These are phyloP conservation scores for Corvus hawaiiensis DNA, from an alignment of 2,113 vertebrate species.

Conservation along the genomic window DNA sequence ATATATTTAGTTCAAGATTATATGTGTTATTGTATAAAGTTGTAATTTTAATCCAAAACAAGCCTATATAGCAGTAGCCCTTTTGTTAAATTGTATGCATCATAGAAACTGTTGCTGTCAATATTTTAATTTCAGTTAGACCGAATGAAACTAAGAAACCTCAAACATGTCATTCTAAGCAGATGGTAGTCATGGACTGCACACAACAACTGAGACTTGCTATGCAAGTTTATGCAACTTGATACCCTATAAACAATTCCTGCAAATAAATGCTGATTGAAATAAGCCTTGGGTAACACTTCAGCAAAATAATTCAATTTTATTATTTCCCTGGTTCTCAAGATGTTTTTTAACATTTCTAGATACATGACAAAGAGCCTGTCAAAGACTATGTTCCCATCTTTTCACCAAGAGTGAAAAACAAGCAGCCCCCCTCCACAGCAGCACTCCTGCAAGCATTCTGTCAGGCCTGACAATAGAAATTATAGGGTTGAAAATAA, in stretches of 20 bases:
- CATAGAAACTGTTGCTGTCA: conserved; percentile 26
- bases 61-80: not conserved
- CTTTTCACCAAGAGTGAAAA: not conserved
- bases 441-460: not conserved
- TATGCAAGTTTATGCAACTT: not conserved
- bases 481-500: not conserved
- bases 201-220: conserved; percentile 31
- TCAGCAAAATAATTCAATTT: not conserved
- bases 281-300: not conserved
- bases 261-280: not conserved
- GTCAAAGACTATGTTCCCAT: not conserved
- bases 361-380: not conserved
- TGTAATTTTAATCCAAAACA: conserved; percentile 3
- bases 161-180: not conserved
- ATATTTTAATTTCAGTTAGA: conserved; percentile 56
- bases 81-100: not conserved
- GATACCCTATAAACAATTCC: not conserved
- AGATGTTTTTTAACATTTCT: not conserved
- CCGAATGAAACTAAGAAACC: not conserved
- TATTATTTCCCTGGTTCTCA: not conserved
- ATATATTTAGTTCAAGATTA: not conserved
- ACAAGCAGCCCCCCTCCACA: not conserved
- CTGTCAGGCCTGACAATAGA: not conserved
- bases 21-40: not conserved
- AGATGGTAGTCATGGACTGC: conserved; percentile 53